phyloP scores from a whole-genome alignment of 2,888 invertebrate species.

The Nephrotoma flavescens region DNA sequence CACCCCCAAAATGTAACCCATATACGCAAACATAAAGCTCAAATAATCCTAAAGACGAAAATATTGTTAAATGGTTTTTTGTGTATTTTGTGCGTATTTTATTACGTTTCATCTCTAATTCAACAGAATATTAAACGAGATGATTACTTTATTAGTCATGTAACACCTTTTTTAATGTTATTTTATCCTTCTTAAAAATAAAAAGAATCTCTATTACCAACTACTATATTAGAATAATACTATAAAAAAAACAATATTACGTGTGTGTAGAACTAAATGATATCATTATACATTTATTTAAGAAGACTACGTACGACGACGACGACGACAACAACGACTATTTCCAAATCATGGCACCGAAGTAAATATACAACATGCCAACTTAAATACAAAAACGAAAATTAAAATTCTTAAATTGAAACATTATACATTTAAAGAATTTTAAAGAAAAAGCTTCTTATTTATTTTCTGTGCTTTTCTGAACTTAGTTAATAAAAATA shows the following conservation, averaged over 20 bases:
- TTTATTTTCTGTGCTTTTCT: not conserved
- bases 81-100: not conserved
- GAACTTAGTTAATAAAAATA: not conserved
- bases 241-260: not conserved
- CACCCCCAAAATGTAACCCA: not conserved
- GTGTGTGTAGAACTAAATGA: not conserved
- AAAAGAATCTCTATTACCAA: not conserved
- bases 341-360: not conserved
- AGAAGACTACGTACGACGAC: not conserved
- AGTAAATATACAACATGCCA: not conserved
- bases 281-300: not conserved
- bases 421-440: not conserved
- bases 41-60: not conserved
- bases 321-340: not conserved
- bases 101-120: not conserved
- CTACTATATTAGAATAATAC: not conserved
- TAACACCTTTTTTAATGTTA: slow-evolving; percentile 1
- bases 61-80: not conserved
- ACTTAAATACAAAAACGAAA: not conserved
- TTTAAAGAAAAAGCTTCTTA: not conserved
- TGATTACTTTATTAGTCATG: slow-evolving; percentile 3
- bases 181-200: not conserved
- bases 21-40: not conserved
- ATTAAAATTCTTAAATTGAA: not conserved
- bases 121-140: not conserved